Evolutionary conservation across 2,888 invertebrate genomes (phyloP), one percentile per base, ranked within the genome.

Genomic region (Pelosia muscerda): DNA sequence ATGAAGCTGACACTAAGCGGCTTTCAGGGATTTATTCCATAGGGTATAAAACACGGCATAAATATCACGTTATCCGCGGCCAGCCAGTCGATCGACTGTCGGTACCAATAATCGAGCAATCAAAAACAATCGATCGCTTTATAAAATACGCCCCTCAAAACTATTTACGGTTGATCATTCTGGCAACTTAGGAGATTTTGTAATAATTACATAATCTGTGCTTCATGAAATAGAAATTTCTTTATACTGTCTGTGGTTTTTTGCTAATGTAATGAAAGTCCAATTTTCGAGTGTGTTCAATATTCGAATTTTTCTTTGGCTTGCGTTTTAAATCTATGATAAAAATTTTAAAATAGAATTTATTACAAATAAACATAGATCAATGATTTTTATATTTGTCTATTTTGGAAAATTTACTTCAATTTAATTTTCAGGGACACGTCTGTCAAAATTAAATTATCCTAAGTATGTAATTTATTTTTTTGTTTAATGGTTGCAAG

Each of bases 61-160:
- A 56, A 62, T n/a, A 63, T 73, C 26, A 57, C n/a, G 25, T 60
- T 77, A 64, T 73, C 68, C 68, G 65, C 66, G 66, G 69, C 57
- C 38, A 23, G 10, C 59, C 57, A 19, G 28, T 19, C 53, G 67
- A 63, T 70, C 61, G 64, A 63, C 62, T 75, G 63, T 66, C 66
- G 63, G 66, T 60, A 60, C 69, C 67, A 70, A 76, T 71, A 68
- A 76, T 70, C 72, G 64, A 72, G 49, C 65, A 62, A 73, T 76
- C 72, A 69, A 71, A 78, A 76, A 65, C 59, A 58, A 71, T 65
- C 63, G 31, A 64, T 54, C 57, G 57, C 61, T 69, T 68, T 69
- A 68, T 63, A 72, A 65, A 75, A 71, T 75, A 76, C 61, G 31
- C 74, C 69, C 67, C 67, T 65, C 65, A 49, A 61, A 69, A 74